Percentiles rank a stretch among this genome's conserved stretches.
phyloP scores from a whole-genome alignment of 2,113 vertebrate species.

The Amazona vittata region DNA sequence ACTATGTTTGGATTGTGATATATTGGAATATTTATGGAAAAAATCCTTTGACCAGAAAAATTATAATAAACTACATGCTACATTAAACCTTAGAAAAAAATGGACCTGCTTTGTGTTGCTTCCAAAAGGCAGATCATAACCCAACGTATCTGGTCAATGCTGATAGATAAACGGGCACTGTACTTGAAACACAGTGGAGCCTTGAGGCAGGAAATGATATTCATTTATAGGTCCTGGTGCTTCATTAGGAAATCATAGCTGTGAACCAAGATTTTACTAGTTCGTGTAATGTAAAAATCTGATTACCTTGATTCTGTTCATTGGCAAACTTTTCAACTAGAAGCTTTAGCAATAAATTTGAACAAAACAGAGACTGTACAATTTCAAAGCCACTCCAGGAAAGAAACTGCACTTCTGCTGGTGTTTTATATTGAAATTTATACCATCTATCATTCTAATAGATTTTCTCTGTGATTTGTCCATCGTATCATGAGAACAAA shows the following conservation, averaged over 20 bases:
- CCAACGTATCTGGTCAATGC: conserved; percentile 31
- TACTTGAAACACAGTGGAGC: conserved; percentile 10
- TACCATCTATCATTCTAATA: conserved; percentile 68
- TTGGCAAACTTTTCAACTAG: conserved; percentile 57
- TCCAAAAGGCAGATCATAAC: conserved; percentile 13
- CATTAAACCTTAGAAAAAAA: conserved; percentile 24
- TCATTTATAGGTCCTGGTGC: conserved; percentile 55
- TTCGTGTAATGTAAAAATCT: conserved; percentile 64
- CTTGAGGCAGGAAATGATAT: conserved; percentile 45
- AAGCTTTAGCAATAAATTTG: conserved; percentile 61
- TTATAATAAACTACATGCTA: conserved; percentile 17
- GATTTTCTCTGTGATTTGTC: conserved; percentile 71
- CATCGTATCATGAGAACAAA: conserved; percentile 68
- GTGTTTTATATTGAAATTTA: conserved; percentile 72
- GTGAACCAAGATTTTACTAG: conserved; percentile 60
- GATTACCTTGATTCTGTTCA: conserved; percentile 61
- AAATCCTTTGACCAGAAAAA: conserved; percentile 22
- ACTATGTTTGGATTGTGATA: conserved; percentile 15
- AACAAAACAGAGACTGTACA: conserved; percentile 37
- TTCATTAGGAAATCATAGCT: conserved; percentile 57
- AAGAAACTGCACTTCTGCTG: conserved; percentile 32
- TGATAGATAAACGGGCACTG: neutral
- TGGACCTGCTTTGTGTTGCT: neutral
- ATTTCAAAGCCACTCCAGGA: conserved; percentile 67
- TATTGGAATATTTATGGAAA: conserved; percentile 38